A percentile compares a stretch with the other conserved stretches of the same genome.
Evolutionary conservation across 2,113 vertebrate species (phyloP).

Genomic region (Epinephelus lanceolatus): DNA sequence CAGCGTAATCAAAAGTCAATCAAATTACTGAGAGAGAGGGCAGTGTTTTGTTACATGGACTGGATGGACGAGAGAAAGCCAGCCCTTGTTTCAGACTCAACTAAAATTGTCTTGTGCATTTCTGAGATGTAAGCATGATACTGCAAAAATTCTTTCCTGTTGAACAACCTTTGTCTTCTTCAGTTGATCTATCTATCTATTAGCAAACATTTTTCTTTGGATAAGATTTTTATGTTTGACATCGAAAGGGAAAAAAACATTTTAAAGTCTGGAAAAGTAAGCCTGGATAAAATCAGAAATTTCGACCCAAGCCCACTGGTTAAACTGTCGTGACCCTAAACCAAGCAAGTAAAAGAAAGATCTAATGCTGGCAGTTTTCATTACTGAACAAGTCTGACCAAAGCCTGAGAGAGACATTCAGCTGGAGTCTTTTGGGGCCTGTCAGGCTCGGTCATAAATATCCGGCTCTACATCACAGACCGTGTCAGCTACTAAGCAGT

Average conservation of each 20-base stretch:
- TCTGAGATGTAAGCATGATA: constrained; percentile 34
- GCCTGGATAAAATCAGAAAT: constrained; percentile 2
- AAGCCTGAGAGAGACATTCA: constrained; percentile 31
- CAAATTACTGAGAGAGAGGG: constrained; percentile 32
- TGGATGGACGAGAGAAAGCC: background rate
- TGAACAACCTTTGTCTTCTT: constrained; percentile 4
- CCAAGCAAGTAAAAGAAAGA: constrained; percentile 14
- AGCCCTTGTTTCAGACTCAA: background rate
- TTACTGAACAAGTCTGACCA: constrained; percentile 12
- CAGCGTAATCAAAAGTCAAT: constrained; percentile 29
- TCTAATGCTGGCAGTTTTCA: constrained; percentile 13
- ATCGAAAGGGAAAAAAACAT: background rate
- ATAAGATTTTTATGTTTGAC: no score
- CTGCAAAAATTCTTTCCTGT: constrained; percentile 25
- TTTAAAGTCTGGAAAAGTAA: background rate
- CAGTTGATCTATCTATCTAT: background rate
- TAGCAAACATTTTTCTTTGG: background rate
- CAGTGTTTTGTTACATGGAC: constrained; percentile 17
- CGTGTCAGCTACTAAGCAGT: constrained; percentile 42
- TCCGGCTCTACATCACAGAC: constrained; percentile 48
- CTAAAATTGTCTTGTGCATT: background rate
- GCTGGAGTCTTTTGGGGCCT: constrained; percentile 13
- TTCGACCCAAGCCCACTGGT: background rate
- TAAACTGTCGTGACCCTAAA: background rate
- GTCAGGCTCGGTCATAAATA: constrained; percentile 46